Base-by-base conservation (phyloP, 2,113 vertebrate genomes). In the Phyllopteryx taeniolatus region DNA sequence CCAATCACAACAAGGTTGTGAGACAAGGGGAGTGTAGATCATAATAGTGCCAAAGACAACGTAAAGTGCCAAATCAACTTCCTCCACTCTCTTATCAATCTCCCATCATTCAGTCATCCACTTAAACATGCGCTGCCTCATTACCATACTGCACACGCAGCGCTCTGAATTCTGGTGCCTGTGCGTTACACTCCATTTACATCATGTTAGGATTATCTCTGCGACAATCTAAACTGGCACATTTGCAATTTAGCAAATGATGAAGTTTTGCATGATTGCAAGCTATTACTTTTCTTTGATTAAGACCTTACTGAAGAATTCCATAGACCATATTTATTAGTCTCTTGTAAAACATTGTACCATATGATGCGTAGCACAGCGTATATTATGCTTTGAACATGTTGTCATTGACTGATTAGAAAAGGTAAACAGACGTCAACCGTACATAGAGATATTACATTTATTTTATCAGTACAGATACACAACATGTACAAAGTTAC, bases 401-500 rank as follows among this genome's bases (percentile, higher is more conserved):
- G 3, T 51, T 51, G 19, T 54, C 56, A 22, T 31, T 10, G 11
- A 27, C 56, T 31, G 56, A 59, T 56, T 20, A 8, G 11, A 59
- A 59, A 31, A 59, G 12, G 5, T 59, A 59, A 11, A 33, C 57
- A 60, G 11, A 27, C 4, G 11, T 57, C 54, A 27, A 51, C 43
- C 3, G 71, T 60, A 76, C 77, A 73, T 53, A 74, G 67, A 83
- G 70, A 83, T 75, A 79, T 81, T 66, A 87, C 79, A 88, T 92
- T 91, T 92, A 92, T 92, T 92, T 88, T 39, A 59, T 82, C 73
- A 79, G 75, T 77, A 88, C 82, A 90, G 72, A 90, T 84, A 88
- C 78, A 92, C 80, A 76, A 92, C 80, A 76, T 85, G 82, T 81
- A 90, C 85, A 80, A 60, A 77, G 78, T 78, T 79, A 83, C 75